Conservation (phyloP, 2,113 vertebrate genomes). For the Parus major region DNA sequence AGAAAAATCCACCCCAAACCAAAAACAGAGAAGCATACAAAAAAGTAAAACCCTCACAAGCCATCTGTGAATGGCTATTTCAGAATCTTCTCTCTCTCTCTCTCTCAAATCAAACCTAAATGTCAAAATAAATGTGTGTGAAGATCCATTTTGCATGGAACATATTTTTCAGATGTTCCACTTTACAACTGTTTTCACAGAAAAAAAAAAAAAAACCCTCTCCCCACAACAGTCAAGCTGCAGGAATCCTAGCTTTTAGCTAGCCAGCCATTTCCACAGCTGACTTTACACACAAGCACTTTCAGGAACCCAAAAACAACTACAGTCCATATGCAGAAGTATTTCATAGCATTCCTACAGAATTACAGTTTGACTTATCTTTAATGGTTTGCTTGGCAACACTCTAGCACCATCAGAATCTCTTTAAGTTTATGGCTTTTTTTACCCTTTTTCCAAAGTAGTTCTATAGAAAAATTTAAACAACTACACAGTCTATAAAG, state of each 20-base stretch:
- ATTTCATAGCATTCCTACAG: conserved; percentile 3
- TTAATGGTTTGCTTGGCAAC: conserved; percentile 33
- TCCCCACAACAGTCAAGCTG: conserved; percentile 17
- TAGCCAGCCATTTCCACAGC: conserved; percentile 34
- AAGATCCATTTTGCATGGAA: conserved; percentile 76
- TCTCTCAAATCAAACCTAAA: conserved; percentile 74
- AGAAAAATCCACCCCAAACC: conserved; percentile 9
- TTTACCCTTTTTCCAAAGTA: neutral
- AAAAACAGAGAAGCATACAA: neutral
- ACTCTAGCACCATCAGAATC: neutral
- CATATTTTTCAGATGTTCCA: conserved; percentile 74
- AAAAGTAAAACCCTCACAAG: conserved; percentile 55
- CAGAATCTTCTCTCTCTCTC: conserved; percentile 64
- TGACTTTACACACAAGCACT: conserved; percentile 12
- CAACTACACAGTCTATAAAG: neutral
- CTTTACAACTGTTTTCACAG: conserved; percentile 66
- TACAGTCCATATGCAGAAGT: neutral
- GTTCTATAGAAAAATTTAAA: neutral
- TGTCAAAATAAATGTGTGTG: conserved; percentile 74
- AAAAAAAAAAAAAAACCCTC: neutral
- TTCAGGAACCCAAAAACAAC: neutral
- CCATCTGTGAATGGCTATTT: conserved; percentile 60
- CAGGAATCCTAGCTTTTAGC: neutral
- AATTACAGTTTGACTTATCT: conserved; percentile 23
- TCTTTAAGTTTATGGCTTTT: neutral